Conservation (phyloP, 2,888 invertebrate species). For the Cotesia congregata region DNA sequence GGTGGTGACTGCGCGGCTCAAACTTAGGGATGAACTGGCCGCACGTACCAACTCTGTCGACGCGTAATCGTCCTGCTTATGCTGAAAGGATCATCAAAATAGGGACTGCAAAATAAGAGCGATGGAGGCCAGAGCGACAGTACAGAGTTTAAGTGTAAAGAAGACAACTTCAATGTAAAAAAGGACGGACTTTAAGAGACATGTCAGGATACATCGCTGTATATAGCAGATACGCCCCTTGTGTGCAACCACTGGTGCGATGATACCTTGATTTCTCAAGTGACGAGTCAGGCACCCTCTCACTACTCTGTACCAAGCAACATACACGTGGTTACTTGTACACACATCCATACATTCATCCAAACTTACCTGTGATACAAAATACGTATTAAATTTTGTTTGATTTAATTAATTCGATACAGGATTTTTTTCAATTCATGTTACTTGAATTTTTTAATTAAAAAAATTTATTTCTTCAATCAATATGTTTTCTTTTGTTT, state of each 20-base stretch:
- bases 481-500: too few species aligned
- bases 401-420: not conserved
- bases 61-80: slow-evolving; percentile 43
- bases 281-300: slow-evolving; percentile 64
- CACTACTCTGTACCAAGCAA: slow-evolving; percentile 28
- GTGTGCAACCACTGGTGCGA: slow-evolving; percentile 66
- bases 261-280: slow-evolving; percentile 68
- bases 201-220: slow-evolving; percentile 45
- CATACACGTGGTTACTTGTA: slow-evolving; percentile 5
- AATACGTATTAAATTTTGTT: not conserved
- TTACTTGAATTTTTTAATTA: not conserved
- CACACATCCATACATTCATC: not conserved
- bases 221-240: slow-evolving; percentile 63
- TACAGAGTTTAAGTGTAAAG: slow-evolving; percentile 32
- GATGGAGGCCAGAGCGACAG: slow-evolving; percentile 7
- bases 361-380: not conserved
- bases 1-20: slow-evolving; percentile 56
- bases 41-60: slow-evolving; percentile 45
- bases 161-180: slow-evolving; percentile 31
- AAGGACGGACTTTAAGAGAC: not conserved
- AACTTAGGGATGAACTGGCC: slow-evolving; percentile 43
- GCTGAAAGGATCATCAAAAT: slow-evolving; percentile 26
- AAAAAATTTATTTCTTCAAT: too few species aligned
- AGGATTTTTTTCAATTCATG: not conserved
- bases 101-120: slow-evolving; percentile 14